Evolutionary conservation across 2,888 invertebrate genomes (phyloP).

Genomic region (Trachelus iudaicus): DNA sequence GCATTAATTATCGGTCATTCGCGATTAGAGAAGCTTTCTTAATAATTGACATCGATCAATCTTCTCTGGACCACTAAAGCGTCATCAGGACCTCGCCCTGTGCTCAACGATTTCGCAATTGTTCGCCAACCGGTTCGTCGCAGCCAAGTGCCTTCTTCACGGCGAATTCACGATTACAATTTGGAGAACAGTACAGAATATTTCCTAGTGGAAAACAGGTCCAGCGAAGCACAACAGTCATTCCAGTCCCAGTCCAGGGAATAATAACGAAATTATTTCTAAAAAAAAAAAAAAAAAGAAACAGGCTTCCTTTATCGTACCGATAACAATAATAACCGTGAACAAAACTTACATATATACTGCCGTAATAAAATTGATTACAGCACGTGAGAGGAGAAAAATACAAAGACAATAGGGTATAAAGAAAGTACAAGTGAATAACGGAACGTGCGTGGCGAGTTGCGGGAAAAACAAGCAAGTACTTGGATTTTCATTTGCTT

Average conservation of each 20-base stretch:
- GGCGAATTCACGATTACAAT: not conserved
- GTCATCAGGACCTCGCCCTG: not conserved
- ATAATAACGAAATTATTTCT: not conserved
- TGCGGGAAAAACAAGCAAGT: not conserved
- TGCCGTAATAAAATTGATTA: not conserved
- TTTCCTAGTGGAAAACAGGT: not conserved
- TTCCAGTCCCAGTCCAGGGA: not conserved
- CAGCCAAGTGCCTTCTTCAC: not conserved
- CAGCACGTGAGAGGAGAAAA: not conserved
- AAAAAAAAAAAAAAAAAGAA: not conserved
- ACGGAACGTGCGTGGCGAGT: not conserved
- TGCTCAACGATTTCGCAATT: not conserved
- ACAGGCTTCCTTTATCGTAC: not conserved
- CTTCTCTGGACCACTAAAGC: not conserved
- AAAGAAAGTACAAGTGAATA: not conserved
- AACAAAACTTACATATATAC: not conserved
- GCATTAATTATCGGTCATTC: not conserved
- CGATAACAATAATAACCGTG: not conserved
- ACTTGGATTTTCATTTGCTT: not conserved
- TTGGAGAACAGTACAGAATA: not conserved
- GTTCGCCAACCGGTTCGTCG: not conserved
- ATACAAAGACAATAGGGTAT: not conserved
- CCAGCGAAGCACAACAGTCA: not conserved
- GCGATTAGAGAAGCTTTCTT: not conserved
- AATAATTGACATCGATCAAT: not conserved